These are phyloP conservation scores for Drosophila silvestris DNA, from an alignment of 2,888 invertebrate genomes.

Conservation along the genomic window DNA sequence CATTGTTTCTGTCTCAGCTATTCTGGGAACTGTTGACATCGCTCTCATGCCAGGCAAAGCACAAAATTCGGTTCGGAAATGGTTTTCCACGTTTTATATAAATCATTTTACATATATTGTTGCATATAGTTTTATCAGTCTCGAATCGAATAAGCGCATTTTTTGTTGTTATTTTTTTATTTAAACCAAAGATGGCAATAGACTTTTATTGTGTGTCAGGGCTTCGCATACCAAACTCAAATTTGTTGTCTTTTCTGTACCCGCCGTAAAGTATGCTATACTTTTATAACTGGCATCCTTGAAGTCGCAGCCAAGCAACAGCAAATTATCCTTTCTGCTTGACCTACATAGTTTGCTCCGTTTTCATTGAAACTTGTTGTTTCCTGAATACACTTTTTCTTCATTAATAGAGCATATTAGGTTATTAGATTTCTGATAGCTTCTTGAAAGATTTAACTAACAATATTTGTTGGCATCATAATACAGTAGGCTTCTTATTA, in stretches of 20 bases:
- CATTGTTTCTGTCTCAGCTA: conserved; percentile 21
- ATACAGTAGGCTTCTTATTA: background rate
- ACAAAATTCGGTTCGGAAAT: conserved; percentile 7
- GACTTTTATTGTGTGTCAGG: background rate
- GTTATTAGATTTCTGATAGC: background rate
- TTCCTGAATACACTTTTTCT: background rate
- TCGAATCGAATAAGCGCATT: background rate
- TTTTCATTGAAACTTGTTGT: background rate
- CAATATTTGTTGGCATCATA: background rate
- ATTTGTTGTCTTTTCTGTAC: background rate
- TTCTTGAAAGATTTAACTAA: background rate
- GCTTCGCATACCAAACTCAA: background rate
- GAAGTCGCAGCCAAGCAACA: background rate
- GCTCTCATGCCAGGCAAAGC: conserved; percentile 19
- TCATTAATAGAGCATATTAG: background rate
- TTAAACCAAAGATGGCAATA: no score
- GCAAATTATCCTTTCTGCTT: background rate
- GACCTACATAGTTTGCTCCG: background rate
- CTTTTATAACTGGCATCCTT: background rate
- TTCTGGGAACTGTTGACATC: conserved; percentile 38
- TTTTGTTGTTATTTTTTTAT: background rate
- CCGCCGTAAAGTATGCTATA: background rate
- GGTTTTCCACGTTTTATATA: conserved; percentile 20
- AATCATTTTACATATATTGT: conserved; percentile 10
- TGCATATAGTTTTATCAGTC: background rate